Percentiles rank a stretch among this genome's conserved stretches.
phyloP scores from a whole-genome alignment of 2,797 vertebrate genomes.

The Phalloptychus januarius region DNA sequence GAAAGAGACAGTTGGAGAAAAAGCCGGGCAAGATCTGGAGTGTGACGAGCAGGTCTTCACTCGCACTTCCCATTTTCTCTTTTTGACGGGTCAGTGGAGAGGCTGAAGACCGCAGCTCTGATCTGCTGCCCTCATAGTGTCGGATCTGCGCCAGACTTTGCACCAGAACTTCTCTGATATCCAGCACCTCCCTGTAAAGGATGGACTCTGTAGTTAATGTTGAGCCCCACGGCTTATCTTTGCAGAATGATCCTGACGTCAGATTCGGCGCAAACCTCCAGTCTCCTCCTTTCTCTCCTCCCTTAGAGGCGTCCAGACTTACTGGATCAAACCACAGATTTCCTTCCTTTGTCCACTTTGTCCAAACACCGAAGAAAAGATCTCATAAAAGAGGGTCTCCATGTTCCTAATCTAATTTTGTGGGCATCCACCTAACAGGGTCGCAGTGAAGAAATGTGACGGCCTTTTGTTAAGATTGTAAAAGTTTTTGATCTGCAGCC shows the following conservation, averaged over 20 bases:
- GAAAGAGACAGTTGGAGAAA: constrained; percentile 97
- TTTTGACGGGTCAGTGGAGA: constrained; percentile 12
- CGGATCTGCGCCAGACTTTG: constrained; percentile 5
- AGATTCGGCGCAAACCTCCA: constrained; percentile 26
- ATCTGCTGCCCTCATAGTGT: constrained; percentile 26
- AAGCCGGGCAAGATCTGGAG: constrained; percentile 96
- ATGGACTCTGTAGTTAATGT: constrained; percentile 57
- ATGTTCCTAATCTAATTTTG: constrained; percentile 9
- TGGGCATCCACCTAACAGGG: constrained; percentile 1
- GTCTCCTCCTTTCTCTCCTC: constrained; percentile 29
- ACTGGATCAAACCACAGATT: constrained; percentile 4
- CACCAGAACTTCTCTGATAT: constrained; percentile 21
- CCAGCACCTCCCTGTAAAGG: constrained; percentile 42
- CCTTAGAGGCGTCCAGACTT: constrained; percentile 1
- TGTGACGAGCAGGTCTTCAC: constrained; percentile 93
- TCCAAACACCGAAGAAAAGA: not conserved
- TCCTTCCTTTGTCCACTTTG: constrained; percentile 1
- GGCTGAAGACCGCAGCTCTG: constrained; percentile 18
- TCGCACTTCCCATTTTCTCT: constrained; percentile 86
- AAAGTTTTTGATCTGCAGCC: constrained; percentile 10
- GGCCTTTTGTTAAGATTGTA: not conserved
- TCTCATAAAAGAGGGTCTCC: constrained; percentile 1
- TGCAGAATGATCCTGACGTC: constrained; percentile 71
- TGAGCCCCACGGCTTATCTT: constrained; percentile 66
- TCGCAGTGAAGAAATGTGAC: not conserved